Percentiles rank a stretch among this genome's conserved stretches.
These are phyloP conservation scores for Acanthurus tractus DNA, from an alignment of 2,797 vertebrate species.

Conservation along the genomic window DNA sequence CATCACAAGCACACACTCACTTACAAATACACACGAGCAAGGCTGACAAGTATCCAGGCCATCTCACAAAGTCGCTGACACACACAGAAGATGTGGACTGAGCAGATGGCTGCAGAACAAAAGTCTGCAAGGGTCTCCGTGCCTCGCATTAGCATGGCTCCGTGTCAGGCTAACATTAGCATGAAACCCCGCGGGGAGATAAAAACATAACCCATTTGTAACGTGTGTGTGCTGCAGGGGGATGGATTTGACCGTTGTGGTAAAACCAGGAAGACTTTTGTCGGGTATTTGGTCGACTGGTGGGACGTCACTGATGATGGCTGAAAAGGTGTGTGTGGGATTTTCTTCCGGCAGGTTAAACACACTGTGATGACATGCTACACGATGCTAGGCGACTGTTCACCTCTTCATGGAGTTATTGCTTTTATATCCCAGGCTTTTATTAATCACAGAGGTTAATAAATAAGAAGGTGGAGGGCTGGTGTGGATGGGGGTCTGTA, in stretches of 20 bases:
- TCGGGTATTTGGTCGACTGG: slow-evolving; percentile 59
- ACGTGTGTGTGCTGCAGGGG: slow-evolving; percentile 43
- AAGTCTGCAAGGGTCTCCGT: slow-evolving; percentile 50
- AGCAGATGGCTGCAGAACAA: slow-evolving; percentile 74
- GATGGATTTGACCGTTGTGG: slow-evolving; percentile 35
- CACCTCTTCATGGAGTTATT: slow-evolving; percentile 76
- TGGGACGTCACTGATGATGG: slow-evolving; percentile 31
- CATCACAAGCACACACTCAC: slow-evolving; percentile 5
- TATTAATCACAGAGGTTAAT: slow-evolving; percentile 53
- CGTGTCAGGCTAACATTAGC: slow-evolving; percentile 56
- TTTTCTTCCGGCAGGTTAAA: slow-evolving; percentile 45
- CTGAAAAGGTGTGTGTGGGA: slow-evolving; percentile 17
- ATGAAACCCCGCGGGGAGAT: slow-evolving; percentile 47
- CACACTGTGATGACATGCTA: slow-evolving; percentile 61
- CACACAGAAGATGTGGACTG: slow-evolving; percentile 58
- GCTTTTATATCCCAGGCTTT: slow-evolving; percentile 75
- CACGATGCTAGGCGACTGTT: slow-evolving; percentile 51
- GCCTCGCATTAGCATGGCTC: slow-evolving; percentile 51
- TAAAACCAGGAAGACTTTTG: slow-evolving; percentile 70
- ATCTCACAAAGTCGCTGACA: slow-evolving; percentile 65
- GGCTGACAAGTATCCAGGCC: slow-evolving; percentile 63
- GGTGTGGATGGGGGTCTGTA: slow-evolving; percentile 53
- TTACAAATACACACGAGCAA: slow-evolving; percentile 27
- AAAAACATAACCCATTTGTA: slow-evolving; percentile 44
- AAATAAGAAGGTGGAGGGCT: slow-evolving; percentile 57